Base-by-base conservation (phyloP, 2,113 vertebrate genomes). In the Stomatorhinus ivindoensis region DNA sequence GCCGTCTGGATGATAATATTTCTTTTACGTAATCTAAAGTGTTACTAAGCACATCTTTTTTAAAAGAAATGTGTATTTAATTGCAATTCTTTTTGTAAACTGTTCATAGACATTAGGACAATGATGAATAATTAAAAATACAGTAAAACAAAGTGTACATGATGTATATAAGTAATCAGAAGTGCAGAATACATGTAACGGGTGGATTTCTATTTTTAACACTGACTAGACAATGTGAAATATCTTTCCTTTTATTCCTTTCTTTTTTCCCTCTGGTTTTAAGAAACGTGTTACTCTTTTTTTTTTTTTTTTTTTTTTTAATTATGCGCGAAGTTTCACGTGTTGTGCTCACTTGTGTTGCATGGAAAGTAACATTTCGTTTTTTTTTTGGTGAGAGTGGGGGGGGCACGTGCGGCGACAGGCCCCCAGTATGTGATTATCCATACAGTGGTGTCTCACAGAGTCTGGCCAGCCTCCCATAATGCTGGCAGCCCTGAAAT, bases 171-270 rank as follows among this genome's bases (percentile, higher is more conserved):
- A 47, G 42, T 84, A 96, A 93, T 94, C 93, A 92, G 91, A 92
- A 94, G 94, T 94, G 93, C 94, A 95, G 93, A 96, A 95, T 95
- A 94, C 95, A 96, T 93, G 95, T 96, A 94, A 96, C 93, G 93
- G 95, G 95, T 96, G 95, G 94, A 96, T 94, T 94, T 96, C 96
- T 96, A 96, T 96, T 96, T 96, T 96, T 96, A 96, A 96, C 96
- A 96, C 95, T 96, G 95, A 96, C 95, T 96, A 96, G 95, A 96
- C 91, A 96, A 96, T 96, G 96, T 96, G 95, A 96, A 96, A 93
- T 92, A 92, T 82, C 27, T 90, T 90, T 8, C 7, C 65, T 89
- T 87, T 80, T 89, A 7, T 88, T 90, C 82, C 87, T 27, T 17
- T 88, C 90, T 90, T 93, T 90, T 90, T 89, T 31, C 92, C 55